Conservation (phyloP, 2,888 invertebrate genomes). For the Hoplodrina ambigua region DNA sequence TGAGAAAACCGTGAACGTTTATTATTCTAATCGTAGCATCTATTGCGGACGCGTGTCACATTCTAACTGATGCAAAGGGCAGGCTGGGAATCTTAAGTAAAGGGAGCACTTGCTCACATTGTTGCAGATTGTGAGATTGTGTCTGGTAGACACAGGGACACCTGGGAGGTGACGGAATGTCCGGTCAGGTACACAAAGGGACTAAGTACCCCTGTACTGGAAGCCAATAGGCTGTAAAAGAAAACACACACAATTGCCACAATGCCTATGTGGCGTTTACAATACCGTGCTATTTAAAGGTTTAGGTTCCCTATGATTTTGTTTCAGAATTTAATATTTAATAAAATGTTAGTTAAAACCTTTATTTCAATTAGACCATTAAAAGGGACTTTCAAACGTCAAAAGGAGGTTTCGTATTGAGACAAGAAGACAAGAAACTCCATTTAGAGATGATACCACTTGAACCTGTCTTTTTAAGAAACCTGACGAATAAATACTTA, state of each 20-base stretch:
- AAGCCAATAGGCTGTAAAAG: background rate
- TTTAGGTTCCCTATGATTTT: no score
- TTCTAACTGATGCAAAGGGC: slow-evolving; percentile 50
- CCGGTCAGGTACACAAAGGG: background rate
- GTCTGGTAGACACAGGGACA: slow-evolving; percentile 24
- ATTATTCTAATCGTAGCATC: slow-evolving; percentile 50
- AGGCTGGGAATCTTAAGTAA: slow-evolving; percentile 33
- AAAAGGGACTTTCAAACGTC: no score
- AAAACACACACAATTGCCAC: background rate
- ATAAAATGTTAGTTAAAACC: no score
- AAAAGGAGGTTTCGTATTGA: no score
- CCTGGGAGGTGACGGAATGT: background rate
- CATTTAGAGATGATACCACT: no score
- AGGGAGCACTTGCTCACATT: slow-evolving; percentile 14
- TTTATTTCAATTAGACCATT: no score
- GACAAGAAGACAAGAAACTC: no score
- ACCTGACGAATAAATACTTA: no score
- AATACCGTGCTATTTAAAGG: no score
- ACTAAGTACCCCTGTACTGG: background rate
- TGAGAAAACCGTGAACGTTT: slow-evolving; percentile 58
- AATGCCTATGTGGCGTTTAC: no score
- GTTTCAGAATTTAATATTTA: no score
- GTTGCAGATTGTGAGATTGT: slow-evolving; percentile 31
- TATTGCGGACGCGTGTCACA: slow-evolving; percentile 52
- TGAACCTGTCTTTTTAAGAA: no score